Conservation (phyloP, 2,888 invertebrate species). For the Operophtera brumata region DNA sequence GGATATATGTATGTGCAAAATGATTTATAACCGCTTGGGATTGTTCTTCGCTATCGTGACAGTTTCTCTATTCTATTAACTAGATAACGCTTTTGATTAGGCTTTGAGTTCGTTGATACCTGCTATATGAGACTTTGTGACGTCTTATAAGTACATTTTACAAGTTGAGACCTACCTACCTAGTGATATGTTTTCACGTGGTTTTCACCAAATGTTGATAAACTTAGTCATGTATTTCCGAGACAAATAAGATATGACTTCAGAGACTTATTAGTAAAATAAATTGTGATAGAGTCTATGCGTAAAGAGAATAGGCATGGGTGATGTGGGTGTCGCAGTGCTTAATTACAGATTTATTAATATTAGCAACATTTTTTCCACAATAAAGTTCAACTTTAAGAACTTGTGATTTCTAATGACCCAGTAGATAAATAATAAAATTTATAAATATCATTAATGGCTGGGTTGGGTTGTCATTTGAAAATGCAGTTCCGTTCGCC, state of each 20-base stretch:
- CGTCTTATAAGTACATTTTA: slow-evolving; percentile 16
- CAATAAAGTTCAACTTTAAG: no score
- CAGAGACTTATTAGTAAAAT: background rate
- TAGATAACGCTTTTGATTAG: slow-evolving; percentile 30
- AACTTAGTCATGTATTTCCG: slow-evolving; percentile 1
- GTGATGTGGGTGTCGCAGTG: no score
- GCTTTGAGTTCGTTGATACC: slow-evolving; percentile 14
- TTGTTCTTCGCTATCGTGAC: slow-evolving; percentile 35
- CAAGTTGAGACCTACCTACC: slow-evolving; percentile 5
- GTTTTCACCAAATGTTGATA: slow-evolving; percentile 2
- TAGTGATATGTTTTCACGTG: background rate
- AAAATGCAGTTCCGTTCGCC: no score
- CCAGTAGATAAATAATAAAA: no score
- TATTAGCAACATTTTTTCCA: no score
- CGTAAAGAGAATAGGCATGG: no score
- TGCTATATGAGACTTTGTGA: slow-evolving; percentile 23
- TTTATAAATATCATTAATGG: no score
- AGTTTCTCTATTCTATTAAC: slow-evolving; percentile 33
- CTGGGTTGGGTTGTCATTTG: no score
- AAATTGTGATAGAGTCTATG: background rate
- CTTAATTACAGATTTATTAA: no score
- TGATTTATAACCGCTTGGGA: slow-evolving; percentile 42
- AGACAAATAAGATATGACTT: background rate
- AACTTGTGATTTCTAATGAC: no score
- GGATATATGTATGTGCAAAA: slow-evolving; percentile 51